These are phyloP conservation scores for Agrotis clavis DNA, from an alignment of 2,888 invertebrate genomes.

Conservation along the genomic window DNA sequence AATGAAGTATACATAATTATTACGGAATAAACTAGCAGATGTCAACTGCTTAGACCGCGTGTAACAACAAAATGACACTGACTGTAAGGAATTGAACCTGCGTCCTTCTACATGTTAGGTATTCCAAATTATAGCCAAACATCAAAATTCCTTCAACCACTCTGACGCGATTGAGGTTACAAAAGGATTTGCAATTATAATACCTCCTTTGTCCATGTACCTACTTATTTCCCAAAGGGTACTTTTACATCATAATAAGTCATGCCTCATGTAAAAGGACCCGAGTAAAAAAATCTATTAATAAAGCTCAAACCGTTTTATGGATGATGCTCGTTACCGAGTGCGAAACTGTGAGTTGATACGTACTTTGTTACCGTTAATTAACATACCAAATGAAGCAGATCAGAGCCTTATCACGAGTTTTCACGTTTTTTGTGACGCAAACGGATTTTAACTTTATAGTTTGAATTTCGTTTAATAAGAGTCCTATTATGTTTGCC, in stretches of 20 bases:
- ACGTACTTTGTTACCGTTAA: not conserved
- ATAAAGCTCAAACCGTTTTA: conserved; percentile 16
- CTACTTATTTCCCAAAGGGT: not conserved
- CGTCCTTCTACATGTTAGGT: too few species aligned
- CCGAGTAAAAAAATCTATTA: conserved; percentile 20
- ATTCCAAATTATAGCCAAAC: too few species aligned
- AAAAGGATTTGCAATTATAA: not conserved
- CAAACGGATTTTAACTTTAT: too few species aligned
- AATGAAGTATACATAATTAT: too few species aligned
- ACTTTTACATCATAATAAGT: conserved; percentile 27
- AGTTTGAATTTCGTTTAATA: too few species aligned
- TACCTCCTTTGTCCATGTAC: not conserved
- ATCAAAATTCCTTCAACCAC: too few species aligned
- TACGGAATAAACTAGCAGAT: too few species aligned
- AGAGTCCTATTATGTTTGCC: too few species aligned
- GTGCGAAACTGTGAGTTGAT: not conserved
- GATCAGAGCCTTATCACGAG: not conserved
- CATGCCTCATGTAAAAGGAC: not conserved
- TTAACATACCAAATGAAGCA: conserved; percentile 28
- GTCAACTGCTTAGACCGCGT: too few species aligned
- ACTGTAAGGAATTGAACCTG: too few species aligned
- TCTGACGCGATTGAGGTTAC: too few species aligned
- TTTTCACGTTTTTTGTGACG: not conserved
- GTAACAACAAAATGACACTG: too few species aligned
- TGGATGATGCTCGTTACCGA: not conserved